Evolutionary conservation across 1,140 invertebrate species (phyloP).

Genomic region (Fragariocoptes setiger): DNA sequence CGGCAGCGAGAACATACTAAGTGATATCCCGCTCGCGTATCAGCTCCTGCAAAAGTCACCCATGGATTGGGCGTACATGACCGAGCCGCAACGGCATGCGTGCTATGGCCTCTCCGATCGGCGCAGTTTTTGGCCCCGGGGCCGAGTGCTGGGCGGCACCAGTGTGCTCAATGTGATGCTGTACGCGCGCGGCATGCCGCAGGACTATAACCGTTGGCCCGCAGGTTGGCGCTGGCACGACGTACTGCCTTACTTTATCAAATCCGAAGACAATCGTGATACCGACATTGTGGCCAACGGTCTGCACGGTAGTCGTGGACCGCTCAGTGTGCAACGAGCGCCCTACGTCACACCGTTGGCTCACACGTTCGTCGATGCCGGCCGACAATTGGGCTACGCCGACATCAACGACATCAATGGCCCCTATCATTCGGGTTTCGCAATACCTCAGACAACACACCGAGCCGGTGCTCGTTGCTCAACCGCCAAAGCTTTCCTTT

Average conservation of each 20-base stretch:
- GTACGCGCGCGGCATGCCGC: slow-evolving; percentile 60
- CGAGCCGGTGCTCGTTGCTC: slow-evolving; percentile 55
- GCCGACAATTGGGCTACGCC: slow-evolving; percentile 43
- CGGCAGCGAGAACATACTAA: slow-evolving; percentile 56
- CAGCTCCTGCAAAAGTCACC: slow-evolving; percentile 52
- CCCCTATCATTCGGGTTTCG: slow-evolving; percentile 2
- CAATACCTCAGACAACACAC: slow-evolving; percentile 39
- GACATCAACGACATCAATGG: slow-evolving; percentile 15
- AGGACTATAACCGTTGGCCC: slow-evolving; percentile 61
- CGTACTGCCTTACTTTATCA: slow-evolving; percentile 24
- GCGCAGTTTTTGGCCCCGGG: slow-evolving; percentile 6
- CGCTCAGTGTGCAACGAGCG: slow-evolving; percentile 8
- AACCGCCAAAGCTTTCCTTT: slow-evolving; percentile 52
- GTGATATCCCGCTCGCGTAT: slow-evolving; percentile 51
- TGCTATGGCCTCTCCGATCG: slow-evolving; percentile 36
- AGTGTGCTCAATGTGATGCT: slow-evolving; percentile 77
- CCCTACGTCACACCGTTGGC: slow-evolving; percentile 20
- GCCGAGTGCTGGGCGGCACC: slow-evolving; percentile 27
- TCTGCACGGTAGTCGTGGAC: slow-evolving; percentile 10
- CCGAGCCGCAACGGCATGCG: slow-evolving; percentile 46
- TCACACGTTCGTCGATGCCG: slow-evolving; percentile 51
- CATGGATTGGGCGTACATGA: slow-evolving; percentile 46
- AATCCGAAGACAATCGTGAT: slow-evolving; percentile 15
- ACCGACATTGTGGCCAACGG: slow-evolving; percentile 5
- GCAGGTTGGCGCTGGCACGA: slow-evolving; percentile 26